These are phyloP conservation scores for Acipenser transmontanus DNA, from an alignment of 2,797 vertebrate species.

Conservation along the genomic window DNA sequence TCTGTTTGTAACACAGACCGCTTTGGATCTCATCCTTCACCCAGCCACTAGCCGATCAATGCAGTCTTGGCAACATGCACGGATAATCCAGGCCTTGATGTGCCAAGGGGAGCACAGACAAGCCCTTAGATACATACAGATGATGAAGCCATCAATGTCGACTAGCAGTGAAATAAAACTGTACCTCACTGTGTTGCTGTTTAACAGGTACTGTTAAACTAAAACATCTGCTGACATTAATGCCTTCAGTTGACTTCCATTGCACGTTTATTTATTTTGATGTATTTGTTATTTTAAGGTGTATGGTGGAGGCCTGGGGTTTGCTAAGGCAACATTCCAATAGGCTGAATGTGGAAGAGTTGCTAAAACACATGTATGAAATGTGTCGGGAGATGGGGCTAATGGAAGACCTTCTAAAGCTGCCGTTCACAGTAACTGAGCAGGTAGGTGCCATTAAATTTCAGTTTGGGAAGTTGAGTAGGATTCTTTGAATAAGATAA, in stretches of 20 bases:
- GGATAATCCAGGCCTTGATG: slow-evolving; percentile 82
- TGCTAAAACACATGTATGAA: slow-evolving; percentile 76
- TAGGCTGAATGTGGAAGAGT: slow-evolving; percentile 64
- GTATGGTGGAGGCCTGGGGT: slow-evolving; percentile 82
- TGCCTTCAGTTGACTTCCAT: too few species aligned
- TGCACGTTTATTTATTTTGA: too few species aligned
- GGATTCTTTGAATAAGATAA: too few species aligned
- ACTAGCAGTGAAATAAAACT: slow-evolving; percentile 69
- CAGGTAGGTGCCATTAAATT: slow-evolving; percentile 55
- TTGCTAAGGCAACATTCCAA: slow-evolving; percentile 73
- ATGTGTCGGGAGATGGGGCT: slow-evolving; percentile 81
- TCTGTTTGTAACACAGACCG: slow-evolving; percentile 56
- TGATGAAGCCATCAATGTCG: slow-evolving; percentile 69
- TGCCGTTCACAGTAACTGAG: slow-evolving; percentile 75
- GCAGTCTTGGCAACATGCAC: slow-evolving; percentile 79
- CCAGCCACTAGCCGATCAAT: slow-evolving; percentile 74
- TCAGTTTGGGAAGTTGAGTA: too few species aligned
- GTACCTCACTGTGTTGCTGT: slow-evolving; percentile 77
- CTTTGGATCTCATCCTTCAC: slow-evolving; percentile 82
- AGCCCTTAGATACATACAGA: slow-evolving; percentile 81
- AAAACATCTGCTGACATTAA: too few species aligned
- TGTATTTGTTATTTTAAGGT: slow-evolving; percentile 47
- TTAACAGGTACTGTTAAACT: slow-evolving; percentile 68
- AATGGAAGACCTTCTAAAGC: slow-evolving; percentile 85
- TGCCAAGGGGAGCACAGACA: slow-evolving; percentile 73